Evolutionary conservation across 2,888 invertebrate species (phyloP).

Genomic region (Glaucopsyche alexis): DNA sequence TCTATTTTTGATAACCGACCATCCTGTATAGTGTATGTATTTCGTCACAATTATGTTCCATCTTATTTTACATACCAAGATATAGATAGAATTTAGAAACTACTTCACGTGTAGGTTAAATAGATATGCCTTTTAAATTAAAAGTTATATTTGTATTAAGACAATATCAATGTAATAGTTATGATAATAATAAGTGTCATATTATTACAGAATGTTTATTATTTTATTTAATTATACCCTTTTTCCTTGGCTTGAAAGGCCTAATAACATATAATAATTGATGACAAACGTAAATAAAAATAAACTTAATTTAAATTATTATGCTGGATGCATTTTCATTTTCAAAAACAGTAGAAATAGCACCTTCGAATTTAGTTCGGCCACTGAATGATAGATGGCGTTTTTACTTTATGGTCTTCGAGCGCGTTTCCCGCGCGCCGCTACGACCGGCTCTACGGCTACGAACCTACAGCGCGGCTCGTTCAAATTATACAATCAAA

Average conservation of each 20-base stretch:
- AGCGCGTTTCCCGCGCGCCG: conserved; percentile 41
- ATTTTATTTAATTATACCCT: conserved; percentile 23
- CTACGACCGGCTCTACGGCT: conserved; percentile 34
- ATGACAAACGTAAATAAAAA: background rate
- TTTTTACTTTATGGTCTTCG: no score
- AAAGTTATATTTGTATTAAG: conserved; percentile 26
- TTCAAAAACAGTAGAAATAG: no score
- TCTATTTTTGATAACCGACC: no score
- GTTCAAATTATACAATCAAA: conserved; percentile 70
- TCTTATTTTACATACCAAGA: background rate
- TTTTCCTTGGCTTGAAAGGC: background rate
- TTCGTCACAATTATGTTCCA: conserved; percentile 5
- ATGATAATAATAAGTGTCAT: conserved; percentile 24
- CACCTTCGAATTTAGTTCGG: background rate
- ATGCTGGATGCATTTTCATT: no score
- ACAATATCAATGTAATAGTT: conserved; percentile 25
- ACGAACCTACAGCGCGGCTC: conserved; percentile 50
- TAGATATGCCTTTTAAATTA: conserved; percentile 17
- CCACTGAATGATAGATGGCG: conserved; percentile 58
- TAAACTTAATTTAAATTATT: background rate
- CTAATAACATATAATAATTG: background rate
- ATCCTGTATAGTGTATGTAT: background rate
- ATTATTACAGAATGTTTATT: background rate
- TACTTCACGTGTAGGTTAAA: background rate
- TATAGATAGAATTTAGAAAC: background rate